Evolutionary conservation across 1,140 invertebrate species (phyloP), one percentile per base, ranked within the genome.

Genomic region (Anastatus disparis): DNA sequence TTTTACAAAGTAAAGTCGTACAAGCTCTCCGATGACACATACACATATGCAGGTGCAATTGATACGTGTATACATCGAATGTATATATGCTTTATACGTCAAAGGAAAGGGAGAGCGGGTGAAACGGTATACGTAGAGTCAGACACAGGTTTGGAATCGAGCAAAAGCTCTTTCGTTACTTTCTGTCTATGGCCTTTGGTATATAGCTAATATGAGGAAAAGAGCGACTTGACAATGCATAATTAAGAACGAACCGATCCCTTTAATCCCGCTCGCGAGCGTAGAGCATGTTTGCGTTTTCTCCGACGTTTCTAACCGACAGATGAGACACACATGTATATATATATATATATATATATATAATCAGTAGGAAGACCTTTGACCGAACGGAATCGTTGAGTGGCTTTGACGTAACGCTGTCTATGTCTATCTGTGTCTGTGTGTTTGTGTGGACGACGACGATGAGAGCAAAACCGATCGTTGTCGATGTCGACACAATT

Each of bases 261-360:
- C 73, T 74, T 68, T 74, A 74, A 74, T 74, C 52, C 58, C 24
- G 29, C 29, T 20, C 20, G 8, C 69, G 40, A 15, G 22, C 46
- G n/a, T n/a, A n/a, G n/a, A n/a, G 31, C 42, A 48, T 67, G 73
- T 71, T 71, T 71, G 69, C 64, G 56, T 68, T 73, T 70, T 70
- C 67, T 55, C 52, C 40, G 26, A 7, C 38, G 22, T 7, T n/a
- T n/a, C n/a, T n/a, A n/a, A n/a, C n/a, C n/a, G n/a, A n/a, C n/a
- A n/a, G n/a, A n/a, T n/a, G n/a, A n/a, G n/a, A n/a, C n/a, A n/a
- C n/a, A n/a, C n/a, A n/a, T n/a, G n/a, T n/a, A n/a, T n/a, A n/a
- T n/a, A n/a, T n/a, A n/a, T n/a, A n/a, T n/a, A n/a, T n/a, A n/a
- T n/a, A n/a, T n/a, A n/a, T n/a, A n/a, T n/a, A n/a, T n/a, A n/a